Evolutionary conservation across 2,113 vertebrate species (phyloP).

Genomic region (Entelurus aequoreus): DNA sequence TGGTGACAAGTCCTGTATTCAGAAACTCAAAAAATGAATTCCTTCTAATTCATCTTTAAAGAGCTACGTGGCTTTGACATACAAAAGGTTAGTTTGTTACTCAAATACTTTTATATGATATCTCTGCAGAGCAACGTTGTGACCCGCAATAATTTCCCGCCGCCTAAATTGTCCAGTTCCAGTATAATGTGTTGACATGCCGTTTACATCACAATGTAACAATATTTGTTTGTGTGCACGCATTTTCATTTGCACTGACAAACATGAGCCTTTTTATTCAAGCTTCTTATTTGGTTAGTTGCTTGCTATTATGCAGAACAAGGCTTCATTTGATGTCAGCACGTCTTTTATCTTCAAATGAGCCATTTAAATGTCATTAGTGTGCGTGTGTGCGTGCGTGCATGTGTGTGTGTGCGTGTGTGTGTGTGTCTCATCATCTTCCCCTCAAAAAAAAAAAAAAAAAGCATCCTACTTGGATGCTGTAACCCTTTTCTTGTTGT

Average conservation of each 20-base stretch:
- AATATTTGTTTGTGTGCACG: slow-evolving; percentile 50
- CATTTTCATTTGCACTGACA: slow-evolving; percentile 45
- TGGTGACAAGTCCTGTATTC: neutral
- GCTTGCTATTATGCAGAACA: slow-evolving; percentile 59
- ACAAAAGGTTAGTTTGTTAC: slow-evolving; percentile 44
- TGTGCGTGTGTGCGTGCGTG: slow-evolving; percentile 17
- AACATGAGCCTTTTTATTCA: slow-evolving; percentile 53
- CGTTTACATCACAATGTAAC: slow-evolving; percentile 40
- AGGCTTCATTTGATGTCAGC: slow-evolving; percentile 62
- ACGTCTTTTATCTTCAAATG: slow-evolving; percentile 66
- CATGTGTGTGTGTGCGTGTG: slow-evolving; percentile 19
- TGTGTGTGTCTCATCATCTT: slow-evolving; percentile 38
- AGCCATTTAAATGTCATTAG: slow-evolving; percentile 70
- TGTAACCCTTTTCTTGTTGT: slow-evolving; percentile 8
- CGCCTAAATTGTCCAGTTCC: slow-evolving; percentile 53
- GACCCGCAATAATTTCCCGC: slow-evolving; percentile 47
- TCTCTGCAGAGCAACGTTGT: slow-evolving; percentile 30
- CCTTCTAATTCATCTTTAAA: neutral
- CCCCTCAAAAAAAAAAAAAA: slow-evolving; percentile 41
- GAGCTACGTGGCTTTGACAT: slow-evolving; percentile 17
- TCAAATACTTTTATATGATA: slow-evolving; percentile 49
- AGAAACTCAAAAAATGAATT: neutral
- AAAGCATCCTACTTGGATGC: slow-evolving; percentile 23
- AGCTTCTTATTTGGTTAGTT: slow-evolving; percentile 56
- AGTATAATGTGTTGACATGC: slow-evolving; percentile 32